A percentile compares a stretch with the other conserved stretches of the same genome.
These are phyloP conservation scores for Rhegmatorhina hoffmannsi DNA, from an alignment of 2,113 vertebrate species.

Conservation along the genomic window DNA sequence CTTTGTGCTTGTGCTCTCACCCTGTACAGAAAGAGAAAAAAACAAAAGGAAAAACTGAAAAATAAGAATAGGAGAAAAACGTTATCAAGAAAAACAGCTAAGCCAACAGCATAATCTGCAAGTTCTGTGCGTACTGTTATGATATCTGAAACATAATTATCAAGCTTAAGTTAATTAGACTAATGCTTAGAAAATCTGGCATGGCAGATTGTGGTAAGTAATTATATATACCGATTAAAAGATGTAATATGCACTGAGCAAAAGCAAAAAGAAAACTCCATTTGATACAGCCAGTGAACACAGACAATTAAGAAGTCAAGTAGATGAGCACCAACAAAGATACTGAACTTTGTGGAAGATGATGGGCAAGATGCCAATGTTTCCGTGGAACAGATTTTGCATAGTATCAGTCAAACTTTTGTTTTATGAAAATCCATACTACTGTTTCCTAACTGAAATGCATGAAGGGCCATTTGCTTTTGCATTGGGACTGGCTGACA, in stretches of 20 bases:
- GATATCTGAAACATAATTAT: constrained; percentile 78
- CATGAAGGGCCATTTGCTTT: neutral
- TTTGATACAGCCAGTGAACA: constrained; percentile 50
- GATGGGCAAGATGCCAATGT: neutral
- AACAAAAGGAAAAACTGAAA: constrained; percentile 7
- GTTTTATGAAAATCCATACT: constrained; percentile 44
- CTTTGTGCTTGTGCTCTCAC: neutral
- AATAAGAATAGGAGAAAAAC: constrained; percentile 39
- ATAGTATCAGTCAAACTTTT: constrained; percentile 46
- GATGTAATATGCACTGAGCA: constrained; percentile 67
- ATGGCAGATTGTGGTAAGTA: constrained; percentile 80
- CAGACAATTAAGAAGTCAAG: constrained; percentile 55
- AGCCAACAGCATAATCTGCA: constrained; percentile 57
- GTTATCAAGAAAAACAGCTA: constrained; percentile 64
- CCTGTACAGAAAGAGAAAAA: neutral
- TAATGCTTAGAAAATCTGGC: constrained; percentile 83
- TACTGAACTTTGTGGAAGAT: constrained; percentile 21
- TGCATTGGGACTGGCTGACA: neutral
- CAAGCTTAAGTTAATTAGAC: constrained; percentile 84
- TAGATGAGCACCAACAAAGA: constrained; percentile 41
- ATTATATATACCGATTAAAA: constrained; percentile 83
- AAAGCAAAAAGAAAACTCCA: constrained; percentile 64
- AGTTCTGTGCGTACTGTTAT: constrained; percentile 57
- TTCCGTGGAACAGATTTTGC: constrained; percentile 40
- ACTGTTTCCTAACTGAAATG: neutral